Base-by-base conservation (phyloP, 1,140 invertebrate species). In the Plodia interpunctella region DNA sequence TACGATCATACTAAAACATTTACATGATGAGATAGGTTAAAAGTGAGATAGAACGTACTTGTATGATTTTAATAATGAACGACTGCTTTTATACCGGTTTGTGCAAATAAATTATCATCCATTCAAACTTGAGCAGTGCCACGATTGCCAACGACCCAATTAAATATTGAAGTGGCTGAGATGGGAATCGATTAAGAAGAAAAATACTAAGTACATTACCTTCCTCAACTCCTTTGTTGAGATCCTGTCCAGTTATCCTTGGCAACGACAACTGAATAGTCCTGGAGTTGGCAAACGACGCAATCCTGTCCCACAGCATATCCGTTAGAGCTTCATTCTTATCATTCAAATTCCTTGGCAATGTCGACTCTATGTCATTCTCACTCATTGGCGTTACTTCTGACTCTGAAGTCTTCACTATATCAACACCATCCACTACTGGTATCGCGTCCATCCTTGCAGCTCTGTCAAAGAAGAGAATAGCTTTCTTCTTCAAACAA, bases 401-500 rank as follows among this genome's bases (percentile, higher is more conserved):
- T 56, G 72, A 64, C 59, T 90, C 76, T 15, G 91, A 87, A n/a
- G 92, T 73, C 54, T 93, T 91, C 49, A 94, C 91, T 11, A 95
- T 87, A 65, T 93, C 93, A 5, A 94, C 80, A 44, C 92, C 93
- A 51, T 94, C 93, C 2, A 92, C 86, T 10, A 96, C 78, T 0
- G 91, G 90, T 18, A 96, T 90, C 10, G 90, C 91, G 28, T 94
- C 94, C 78, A 95, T 93, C 55, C 92, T 91, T 0, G 93, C 91
- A 6, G 94, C 89, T 49, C 94, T 90, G 61, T 95, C 94, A 58
- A 96, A 93, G 71, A 95, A 95, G 0, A 93, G 88, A 58, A 95
- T 93, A 0, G 94, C 94, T 73, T 95, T 95, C 78, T 94, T 95
- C 87, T 95, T 95, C n/a, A 96, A 80, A 76, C 95, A 96, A 13